Evolutionary conservation across 2,888 invertebrate species (phyloP).

Genomic region (Machimus atricapillus): DNA sequence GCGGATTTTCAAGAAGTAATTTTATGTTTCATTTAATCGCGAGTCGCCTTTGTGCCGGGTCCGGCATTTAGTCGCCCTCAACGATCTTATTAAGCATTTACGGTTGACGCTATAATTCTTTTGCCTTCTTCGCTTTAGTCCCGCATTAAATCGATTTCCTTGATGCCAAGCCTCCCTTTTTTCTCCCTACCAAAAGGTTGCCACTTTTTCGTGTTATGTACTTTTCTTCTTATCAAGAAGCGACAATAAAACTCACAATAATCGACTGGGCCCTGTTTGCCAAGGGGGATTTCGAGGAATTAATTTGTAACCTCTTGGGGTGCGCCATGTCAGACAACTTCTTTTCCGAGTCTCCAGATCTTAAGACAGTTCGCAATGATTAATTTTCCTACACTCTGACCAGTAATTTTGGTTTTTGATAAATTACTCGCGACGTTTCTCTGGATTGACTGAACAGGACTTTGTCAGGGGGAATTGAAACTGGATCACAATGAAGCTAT

Average conservation of each 20-base stretch:
- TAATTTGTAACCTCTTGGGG: slow-evolving; percentile 49
- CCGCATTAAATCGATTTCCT: slow-evolving; percentile 19
- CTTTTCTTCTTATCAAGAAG: slow-evolving; percentile 31
- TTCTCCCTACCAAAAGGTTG: neutral
- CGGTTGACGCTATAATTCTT: slow-evolving; percentile 42
- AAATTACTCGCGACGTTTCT: slow-evolving; percentile 21
- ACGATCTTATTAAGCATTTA: slow-evolving; percentile 46
- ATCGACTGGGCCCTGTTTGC: slow-evolving; percentile 33
- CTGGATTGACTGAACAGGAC: slow-evolving; percentile 4
- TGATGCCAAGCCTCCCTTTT: neutral
- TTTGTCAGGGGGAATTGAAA: neutral
- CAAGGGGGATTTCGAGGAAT: slow-evolving; percentile 47
- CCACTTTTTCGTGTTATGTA: slow-evolving; percentile 34
- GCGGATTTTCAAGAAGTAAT: slow-evolving; percentile 40
- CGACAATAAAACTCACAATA: slow-evolving; percentile 38
- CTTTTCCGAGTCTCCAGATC: neutral
- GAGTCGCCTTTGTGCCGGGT: slow-evolving; percentile 35
- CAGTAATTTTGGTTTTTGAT: slow-evolving; percentile 38
- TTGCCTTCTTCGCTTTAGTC: neutral
- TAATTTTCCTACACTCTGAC: slow-evolving; percentile 41
- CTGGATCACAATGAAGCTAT: neutral
- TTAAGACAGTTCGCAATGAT: slow-evolving; percentile 35
- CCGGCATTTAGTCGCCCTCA: slow-evolving; percentile 40
- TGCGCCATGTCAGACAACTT: slow-evolving; percentile 41
- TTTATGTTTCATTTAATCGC: slow-evolving; percentile 47